These are phyloP conservation scores for Eupithecia abbreviata DNA, from an alignment of 2,888 invertebrate genomes.

Conservation along the genomic window DNA sequence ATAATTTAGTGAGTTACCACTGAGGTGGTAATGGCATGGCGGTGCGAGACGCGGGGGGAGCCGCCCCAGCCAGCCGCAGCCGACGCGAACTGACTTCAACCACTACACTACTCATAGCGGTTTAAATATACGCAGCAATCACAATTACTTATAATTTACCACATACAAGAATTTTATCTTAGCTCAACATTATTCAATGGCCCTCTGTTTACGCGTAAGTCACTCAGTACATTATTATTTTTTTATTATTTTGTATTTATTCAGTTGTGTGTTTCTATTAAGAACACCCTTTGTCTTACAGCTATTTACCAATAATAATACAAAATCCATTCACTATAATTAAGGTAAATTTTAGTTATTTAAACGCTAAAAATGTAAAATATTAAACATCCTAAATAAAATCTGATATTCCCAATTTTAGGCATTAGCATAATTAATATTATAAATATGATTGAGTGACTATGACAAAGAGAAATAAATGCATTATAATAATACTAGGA, in stretches of 20 bases:
- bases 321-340: conserved; percentile 83
- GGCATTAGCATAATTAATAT: conserved; percentile 83
- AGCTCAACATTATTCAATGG: conserved; percentile 83
- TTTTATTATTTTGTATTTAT: conserved; percentile 74
- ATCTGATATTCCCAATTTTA: conserved; percentile 84
- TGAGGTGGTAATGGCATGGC: conserved; percentile 36
- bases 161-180: conserved; percentile 82
- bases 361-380: conserved; percentile 84
- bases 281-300: conserved; percentile 82
- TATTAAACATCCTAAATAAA: conserved; percentile 84
- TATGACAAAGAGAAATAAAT: conserved; percentile 82
- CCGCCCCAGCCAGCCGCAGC: background rate
- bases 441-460: conserved; percentile 81
- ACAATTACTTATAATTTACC: conserved; percentile 80
- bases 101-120: conserved; percentile 73
- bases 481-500: conserved; percentile 82
- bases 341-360: conserved; percentile 84
- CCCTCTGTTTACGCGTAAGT: conserved; percentile 84
- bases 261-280: conserved; percentile 79
- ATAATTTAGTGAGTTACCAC: conserved; percentile 54
- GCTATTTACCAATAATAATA: conserved; percentile 83
- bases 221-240: conserved; percentile 81
- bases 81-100: background rate
- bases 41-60: conserved; percentile 16
- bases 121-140: conserved; percentile 82